These are phyloP conservation scores for Contarinia nasturtii DNA, from an alignment of 1,140 invertebrate genomes.

Conservation along the genomic window DNA sequence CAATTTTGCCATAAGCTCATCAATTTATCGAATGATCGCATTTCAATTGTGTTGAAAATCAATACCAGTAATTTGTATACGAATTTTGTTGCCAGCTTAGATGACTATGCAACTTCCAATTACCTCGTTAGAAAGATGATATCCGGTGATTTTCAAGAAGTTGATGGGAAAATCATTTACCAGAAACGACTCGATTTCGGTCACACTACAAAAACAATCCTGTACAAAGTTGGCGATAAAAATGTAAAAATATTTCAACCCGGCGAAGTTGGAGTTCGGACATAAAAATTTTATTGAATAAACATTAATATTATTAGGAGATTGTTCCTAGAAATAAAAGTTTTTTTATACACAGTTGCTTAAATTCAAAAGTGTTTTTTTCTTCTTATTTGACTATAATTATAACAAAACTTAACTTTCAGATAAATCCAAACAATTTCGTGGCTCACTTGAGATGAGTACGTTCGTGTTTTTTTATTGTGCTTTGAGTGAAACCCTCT, in stretches of 20 bases:
- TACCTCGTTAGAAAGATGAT: slow-evolving; percentile 39
- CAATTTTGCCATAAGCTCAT: slow-evolving; percentile 29
- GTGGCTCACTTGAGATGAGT: too few relatives aligned
- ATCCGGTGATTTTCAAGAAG: slow-evolving; percentile 44
- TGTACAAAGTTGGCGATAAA: slow-evolving; percentile 50
- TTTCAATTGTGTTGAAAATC: slow-evolving; percentile 25
- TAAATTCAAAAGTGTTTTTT: too few relatives aligned
- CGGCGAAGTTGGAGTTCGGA: slow-evolving; percentile 25
- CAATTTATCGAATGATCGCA: slow-evolving; percentile 14
- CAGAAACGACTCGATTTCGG: slow-evolving; percentile 20
- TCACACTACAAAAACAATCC: slow-evolving; percentile 24
- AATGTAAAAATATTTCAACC: slow-evolving; percentile 48
- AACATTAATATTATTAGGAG: neutral
- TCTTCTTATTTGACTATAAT: too few relatives aligned
- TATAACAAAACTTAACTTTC: too few relatives aligned
- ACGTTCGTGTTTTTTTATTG: too few relatives aligned
- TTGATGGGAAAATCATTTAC: slow-evolving; percentile 41
- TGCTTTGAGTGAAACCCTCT: too few relatives aligned
- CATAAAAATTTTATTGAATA: slow-evolving; percentile 3
- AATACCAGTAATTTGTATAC: slow-evolving; percentile 30
- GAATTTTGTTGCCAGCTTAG: slow-evolving; percentile 32
- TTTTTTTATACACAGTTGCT: too few relatives aligned
- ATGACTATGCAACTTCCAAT: slow-evolving; percentile 36
- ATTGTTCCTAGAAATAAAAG: too few relatives aligned
- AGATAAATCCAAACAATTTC: too few relatives aligned